Evolutionary conservation across 2,888 invertebrate genomes (phyloP), one percentile per base, ranked within the genome.

Genomic region (Sussaba pulchella): DNA sequence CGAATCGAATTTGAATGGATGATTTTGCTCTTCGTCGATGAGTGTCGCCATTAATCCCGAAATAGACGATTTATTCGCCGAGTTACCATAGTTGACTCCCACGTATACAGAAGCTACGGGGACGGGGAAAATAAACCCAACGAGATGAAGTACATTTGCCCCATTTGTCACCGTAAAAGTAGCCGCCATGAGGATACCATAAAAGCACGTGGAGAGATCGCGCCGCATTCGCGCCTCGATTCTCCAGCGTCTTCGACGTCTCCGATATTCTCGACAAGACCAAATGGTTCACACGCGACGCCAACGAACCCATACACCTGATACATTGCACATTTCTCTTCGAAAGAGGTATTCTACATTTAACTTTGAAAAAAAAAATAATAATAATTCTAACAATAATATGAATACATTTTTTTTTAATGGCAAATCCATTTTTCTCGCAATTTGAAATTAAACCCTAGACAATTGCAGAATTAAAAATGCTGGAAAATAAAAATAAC

Each of bases 131-230:
- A 76, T 72, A 61, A 72, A 80, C 61, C 72, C 79, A 82, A 54
- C 36, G 74, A 75, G 76, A 81, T 82, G 78, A 43, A 76, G 64
- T 47, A 67, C 71, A 78, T 82, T 80, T 83, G 84, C 81, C 82
- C 83, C 84, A 87, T 87, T 87, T 86, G 87, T 87, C 84, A 83
- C 83, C 83, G 82, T 83, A 83, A 80, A 84, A 78, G 78, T 84
- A 70, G 79, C 84, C 83, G 81, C 76, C 67, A n/a, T n/a, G 67
- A 71, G 76, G 70, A 81, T 73, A 74, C 81, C 81, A 81, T 77
- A 77, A 81, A 63, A 81, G 76, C 59, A 31, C 39, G 57, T 31
- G 31, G 31, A 6, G 54, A 21, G 21, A 70, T 43, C 19, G n/a
- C n/a, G n/a, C n/a, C n/a, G 12, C 19, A 19, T 70, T 70, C 70